Evolutionary conservation across 2,113 vertebrate genomes (phyloP).

Genomic region (Leptosomus discolor): DNA sequence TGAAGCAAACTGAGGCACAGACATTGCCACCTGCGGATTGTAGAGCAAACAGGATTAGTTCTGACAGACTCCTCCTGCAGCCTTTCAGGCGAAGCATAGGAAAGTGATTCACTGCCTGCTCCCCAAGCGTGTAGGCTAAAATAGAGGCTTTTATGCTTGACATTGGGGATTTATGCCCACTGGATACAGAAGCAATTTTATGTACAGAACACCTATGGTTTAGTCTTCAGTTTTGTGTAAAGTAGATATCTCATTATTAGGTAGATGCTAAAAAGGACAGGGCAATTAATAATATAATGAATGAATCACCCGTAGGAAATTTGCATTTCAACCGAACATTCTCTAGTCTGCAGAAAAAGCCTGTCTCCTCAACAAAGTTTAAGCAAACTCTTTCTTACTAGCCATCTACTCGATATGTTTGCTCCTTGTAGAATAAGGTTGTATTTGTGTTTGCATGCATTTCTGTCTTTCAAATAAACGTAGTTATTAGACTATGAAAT

Average conservation of each 20-base stretch:
- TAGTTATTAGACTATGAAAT: constrained; percentile 50
- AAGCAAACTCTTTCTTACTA: constrained; percentile 1
- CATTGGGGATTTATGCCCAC: neutral
- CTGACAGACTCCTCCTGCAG: neutral
- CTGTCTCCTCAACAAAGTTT: constrained; percentile 1
- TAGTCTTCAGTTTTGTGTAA: neutral
- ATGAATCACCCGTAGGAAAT: neutral
- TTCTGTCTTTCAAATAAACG: constrained; percentile 35
- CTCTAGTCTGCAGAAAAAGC: neutral
- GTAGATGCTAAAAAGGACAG: neutral
- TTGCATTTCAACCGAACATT: neutral
- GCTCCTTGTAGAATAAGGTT: neutral
- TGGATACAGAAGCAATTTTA: neutral
- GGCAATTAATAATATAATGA: neutral
- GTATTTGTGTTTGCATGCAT: constrained; percentile 13
- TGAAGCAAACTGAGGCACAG: neutral
- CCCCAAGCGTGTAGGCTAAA: neutral
- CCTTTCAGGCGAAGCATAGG: neutral
- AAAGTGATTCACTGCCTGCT: neutral
- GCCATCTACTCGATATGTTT: neutral
- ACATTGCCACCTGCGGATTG: neutral
- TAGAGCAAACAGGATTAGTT: neutral
- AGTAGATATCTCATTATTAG: neutral
- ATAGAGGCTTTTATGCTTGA: neutral
- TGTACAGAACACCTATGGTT: neutral